Conservation (phyloP, 2,888 invertebrate species). For the Sipha maydis region DNA sequence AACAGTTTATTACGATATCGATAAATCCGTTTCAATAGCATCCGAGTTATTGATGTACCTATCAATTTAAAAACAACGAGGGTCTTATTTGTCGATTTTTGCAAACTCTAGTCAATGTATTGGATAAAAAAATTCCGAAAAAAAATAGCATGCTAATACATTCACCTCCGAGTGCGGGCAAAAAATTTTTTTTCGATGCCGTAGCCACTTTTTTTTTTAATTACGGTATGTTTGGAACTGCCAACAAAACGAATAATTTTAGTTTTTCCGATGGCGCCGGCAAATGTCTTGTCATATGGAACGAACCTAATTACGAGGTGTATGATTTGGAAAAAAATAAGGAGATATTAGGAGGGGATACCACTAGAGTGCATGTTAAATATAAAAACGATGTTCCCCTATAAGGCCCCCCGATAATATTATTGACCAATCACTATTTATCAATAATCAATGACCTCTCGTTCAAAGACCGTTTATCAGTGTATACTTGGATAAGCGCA, state of each 20-base stretch:
- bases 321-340: background rate
- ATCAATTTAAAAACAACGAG: background rate
- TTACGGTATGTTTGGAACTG: background rate
- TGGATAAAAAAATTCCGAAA: background rate
- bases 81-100: background rate
- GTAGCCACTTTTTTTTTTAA: background rate
- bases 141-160: background rate
- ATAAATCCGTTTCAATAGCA: background rate
- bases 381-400: background rate
- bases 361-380: background rate
- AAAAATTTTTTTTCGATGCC: background rate
- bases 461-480: background rate
- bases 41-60: background rate
- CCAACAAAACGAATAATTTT: constrained; percentile 13
- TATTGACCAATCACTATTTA: background rate
- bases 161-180: background rate
- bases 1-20: too few relatives aligned
- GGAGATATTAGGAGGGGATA: background rate
- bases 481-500: background rate
- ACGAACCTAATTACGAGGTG: background rate
- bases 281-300: background rate
- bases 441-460: background rate
- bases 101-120: background rate
- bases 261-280: background rate
- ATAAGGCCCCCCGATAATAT: background rate